phyloP scores from a whole-genome alignment of 2,113 vertebrate genomes.

The Bombycilla garrulus region DNA sequence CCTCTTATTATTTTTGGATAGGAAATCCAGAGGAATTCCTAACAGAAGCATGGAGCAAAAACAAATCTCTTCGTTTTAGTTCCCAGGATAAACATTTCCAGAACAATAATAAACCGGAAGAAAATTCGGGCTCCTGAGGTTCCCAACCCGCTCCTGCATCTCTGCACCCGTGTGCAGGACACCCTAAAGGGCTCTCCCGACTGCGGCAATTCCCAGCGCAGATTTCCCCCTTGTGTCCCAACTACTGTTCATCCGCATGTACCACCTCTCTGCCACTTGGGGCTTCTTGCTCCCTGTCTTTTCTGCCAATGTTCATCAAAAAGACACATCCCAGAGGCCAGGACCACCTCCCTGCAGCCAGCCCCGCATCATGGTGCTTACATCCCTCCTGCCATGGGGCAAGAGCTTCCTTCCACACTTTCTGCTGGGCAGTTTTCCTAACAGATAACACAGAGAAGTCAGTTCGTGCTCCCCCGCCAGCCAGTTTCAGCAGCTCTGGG shows the following conservation, averaged over 20 bases:
- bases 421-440: background rate
- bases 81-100: background rate
- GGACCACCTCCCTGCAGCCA: background rate
- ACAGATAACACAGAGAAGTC: background rate
- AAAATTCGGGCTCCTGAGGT: background rate
- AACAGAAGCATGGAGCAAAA: background rate
- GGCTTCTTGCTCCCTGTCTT: background rate
- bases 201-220: background rate
- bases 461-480: fast-evolving
- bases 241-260: background rate
- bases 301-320: background rate
- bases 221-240: fast-evolving
- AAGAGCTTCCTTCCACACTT: background rate
- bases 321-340: background rate
- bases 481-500: background rate
- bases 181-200: background rate
- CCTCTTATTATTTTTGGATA: constrained; percentile 7
- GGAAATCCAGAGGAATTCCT: constrained; percentile 34
- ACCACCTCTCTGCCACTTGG: background rate
- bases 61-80: background rate
- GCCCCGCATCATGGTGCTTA: fast-evolving
- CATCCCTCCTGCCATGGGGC: background rate
- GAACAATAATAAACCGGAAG: background rate
- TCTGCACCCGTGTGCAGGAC: background rate
- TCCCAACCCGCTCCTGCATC: fast-evolving